Evolutionary conservation across 2,797 vertebrate species (phyloP), one percentile per base, ranked within the genome.

Genomic region (Garrulus glandarius): DNA sequence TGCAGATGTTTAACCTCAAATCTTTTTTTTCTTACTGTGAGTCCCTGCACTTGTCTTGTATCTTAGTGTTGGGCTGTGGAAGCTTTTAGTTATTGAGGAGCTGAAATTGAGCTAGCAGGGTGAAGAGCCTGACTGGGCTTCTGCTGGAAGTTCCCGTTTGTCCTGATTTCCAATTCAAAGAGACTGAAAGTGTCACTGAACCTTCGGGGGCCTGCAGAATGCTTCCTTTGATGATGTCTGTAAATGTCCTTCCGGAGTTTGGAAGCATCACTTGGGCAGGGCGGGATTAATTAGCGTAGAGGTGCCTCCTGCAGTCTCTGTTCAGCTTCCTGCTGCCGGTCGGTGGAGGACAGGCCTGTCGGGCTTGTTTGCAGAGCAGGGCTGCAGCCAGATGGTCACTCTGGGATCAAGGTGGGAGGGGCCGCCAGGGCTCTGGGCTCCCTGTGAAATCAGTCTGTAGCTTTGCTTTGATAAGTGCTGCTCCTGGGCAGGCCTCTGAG

Each of bases 151-250:
- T 86, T 96, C 85, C 95, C 56, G 9, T 96, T 96, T 95, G 92
- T 89, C 77, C 83, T 87, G 69, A 93, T 96, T 96, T 94, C 95
- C 94, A 95, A 76, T 95, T 97, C 96, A 94, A 95, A 96, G 94
- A 79, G 83, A 50, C 65, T 74, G 49, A 37, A 94, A 87, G 92
- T 96, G 92, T 96, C 84, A 79, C 90, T 91, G 87, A 95, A 93
- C 71, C 80, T 96, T 95, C 5, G 0, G 69, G 85, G 71, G 56
- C 90, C 80, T 70, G 30, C 36, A 91, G 85, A 71, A 93, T 20
- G 41, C 69, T 88, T 83, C 77, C 94, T 97, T 97, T 96, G 93
- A 96, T 96, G 92, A 34, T 79, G 78, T 81, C 63, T 94, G 59
- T 87, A 36, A 96, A 92, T 49, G 75, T 81, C 68, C 53, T 93